Evolutionary conservation across 2,888 invertebrate species (phyloP), one percentile per base, ranked within the genome.

Genomic region (Nemapogon koenigi): DNA sequence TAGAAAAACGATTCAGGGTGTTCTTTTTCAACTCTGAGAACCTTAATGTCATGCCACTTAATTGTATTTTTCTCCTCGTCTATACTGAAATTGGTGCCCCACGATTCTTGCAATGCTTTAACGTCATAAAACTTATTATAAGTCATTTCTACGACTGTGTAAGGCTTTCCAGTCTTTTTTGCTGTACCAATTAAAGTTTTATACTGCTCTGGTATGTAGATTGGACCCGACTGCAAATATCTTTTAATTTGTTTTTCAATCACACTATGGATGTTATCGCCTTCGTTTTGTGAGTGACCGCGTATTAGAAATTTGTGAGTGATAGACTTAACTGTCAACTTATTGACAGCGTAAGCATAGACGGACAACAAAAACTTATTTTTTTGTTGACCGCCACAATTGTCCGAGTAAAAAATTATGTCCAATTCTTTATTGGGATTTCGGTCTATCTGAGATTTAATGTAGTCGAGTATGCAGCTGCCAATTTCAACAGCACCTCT

Each of bases 341-440:
- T 45, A 18, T 16, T 18, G 6, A 45, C 39, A 11, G 45, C 44
- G 28, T 41, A 44, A 13, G 35, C 13, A 38, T 45, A 44, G 38
- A 45, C 15, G 10, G 39, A 17, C 13, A 46, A 37, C 43, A 46
- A 37, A 38, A 43, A 46, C 35, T 45, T 38, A 28, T 47, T 47
- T 41, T 46, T 46, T 37, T 47, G 46, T 38, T 47, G 47, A 15
- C 46, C 46, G 18, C 42, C 29, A 16, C 41, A 41, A 15, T 35
- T 41, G 14, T 41, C 38, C 4, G 38, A 38, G 25, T 38, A 41
- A 18, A 41, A 42, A 13, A 37, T 22, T 11, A 39, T 13, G n/a
- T 42, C 33, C 7, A 35, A 11, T 14, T 38, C 27, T 31, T 29
- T 13, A 13, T 28, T 19, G 10, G 29, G 16, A 16, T 25, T 30